These are phyloP conservation scores for Pogonocherus hispidulus DNA, from an alignment of 2,888 invertebrate species.

Conservation along the genomic window DNA sequence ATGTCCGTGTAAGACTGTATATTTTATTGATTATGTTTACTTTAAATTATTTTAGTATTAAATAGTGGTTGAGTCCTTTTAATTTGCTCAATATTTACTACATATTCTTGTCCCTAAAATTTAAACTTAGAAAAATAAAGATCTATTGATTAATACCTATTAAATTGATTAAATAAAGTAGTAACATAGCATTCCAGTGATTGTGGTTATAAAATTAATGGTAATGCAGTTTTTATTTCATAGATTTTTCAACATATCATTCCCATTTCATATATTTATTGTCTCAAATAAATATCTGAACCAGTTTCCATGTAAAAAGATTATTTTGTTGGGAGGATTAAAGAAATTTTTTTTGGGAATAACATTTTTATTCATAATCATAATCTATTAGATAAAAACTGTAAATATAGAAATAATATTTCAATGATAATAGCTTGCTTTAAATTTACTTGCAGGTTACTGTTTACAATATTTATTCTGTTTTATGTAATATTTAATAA, in stretches of 20 bases:
- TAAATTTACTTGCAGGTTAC: too few species aligned
- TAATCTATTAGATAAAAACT: background rate
- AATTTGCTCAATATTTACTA: constrained; percentile 23
- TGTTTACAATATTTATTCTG: too few species aligned
- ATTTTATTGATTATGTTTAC: background rate
- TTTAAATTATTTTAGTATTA: constrained; percentile 1
- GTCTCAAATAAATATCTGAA: background rate
- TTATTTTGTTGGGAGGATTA: background rate
- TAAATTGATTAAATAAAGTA: constrained; percentile 7
- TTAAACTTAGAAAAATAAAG: background rate
- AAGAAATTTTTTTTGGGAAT: background rate
- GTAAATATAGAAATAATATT: background rate
- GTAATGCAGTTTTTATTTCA: constrained; percentile 7
- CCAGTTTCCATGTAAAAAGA: background rate
- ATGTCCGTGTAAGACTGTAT: constrained; percentile 9
- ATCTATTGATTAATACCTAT: background rate
- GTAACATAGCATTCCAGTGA: constrained; percentile 36
- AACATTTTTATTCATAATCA: background rate
- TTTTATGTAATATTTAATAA: too few species aligned
- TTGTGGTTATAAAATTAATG: constrained; percentile 22
- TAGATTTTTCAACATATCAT: constrained; percentile 23
- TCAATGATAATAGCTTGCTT: background rate
- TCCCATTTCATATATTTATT: background rate
- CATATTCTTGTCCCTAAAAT: background rate
- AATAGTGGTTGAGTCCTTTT: background rate